Evolutionary conservation across 2,113 vertebrate genomes (phyloP).

Genomic region (Marmota monax): DNA sequence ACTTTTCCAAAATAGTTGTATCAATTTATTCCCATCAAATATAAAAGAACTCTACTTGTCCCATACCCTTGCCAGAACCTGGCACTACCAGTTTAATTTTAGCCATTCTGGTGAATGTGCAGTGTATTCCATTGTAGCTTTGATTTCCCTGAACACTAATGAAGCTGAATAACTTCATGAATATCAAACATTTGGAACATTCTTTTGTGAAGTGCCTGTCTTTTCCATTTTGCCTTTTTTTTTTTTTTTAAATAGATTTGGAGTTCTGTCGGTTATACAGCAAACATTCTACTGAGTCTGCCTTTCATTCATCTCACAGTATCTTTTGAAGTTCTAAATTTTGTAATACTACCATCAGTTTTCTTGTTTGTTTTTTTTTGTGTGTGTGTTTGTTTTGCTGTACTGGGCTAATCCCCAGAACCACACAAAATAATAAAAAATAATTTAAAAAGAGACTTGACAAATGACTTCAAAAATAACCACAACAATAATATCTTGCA

Average conservation of each 20-base stretch:
- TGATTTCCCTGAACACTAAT: slow-evolving; percentile 27
- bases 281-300: background rate
- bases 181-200: background rate
- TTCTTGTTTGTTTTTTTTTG: background rate
- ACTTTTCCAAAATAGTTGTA: background rate
- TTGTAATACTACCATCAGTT: background rate
- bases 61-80: background rate
- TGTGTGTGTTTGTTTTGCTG: background rate
- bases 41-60: background rate
- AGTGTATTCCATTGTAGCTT: background rate
- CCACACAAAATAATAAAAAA: no score
- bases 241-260: background rate
- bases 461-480: slow-evolving; percentile 28
- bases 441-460: background rate
- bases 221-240: background rate
- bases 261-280: background rate
- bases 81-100: background rate
- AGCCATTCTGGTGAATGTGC: background rate
- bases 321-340: slow-evolving; percentile 15
- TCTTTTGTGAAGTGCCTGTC: background rate
- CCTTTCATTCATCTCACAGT: background rate
- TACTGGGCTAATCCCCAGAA: background rate
- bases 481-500: slow-evolving; percentile 2
- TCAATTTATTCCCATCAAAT: background rate
- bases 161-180: background rate